Base-by-base conservation (phyloP, 2,113 vertebrate species). In the Sinocyclocheilus anshuiensis region DNA sequence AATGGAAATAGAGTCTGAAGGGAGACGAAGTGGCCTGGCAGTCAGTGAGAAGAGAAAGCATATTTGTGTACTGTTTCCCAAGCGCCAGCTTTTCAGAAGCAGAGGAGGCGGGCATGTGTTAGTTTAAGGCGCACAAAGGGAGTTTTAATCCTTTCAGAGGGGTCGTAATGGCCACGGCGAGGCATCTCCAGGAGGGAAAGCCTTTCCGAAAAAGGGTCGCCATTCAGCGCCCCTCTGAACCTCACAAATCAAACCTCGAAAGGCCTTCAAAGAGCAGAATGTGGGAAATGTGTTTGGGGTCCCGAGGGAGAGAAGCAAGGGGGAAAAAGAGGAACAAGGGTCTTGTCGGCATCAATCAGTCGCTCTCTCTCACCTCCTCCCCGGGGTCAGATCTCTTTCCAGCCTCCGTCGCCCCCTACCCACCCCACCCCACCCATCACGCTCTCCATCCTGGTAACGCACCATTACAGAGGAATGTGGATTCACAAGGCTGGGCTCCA, bases 41-140 rank as follows among this genome's bases (percentile, higher is more conserved):
- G 95, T 94, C 91, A 92, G 95, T 92, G 92, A 69, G 83, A 83
- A 94, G 90, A 91, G 87, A 96, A 96, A 95, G 96, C 95, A 94
- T 96, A 97, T 97, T 96, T 97, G 96, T 97, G 95, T 96, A 96
- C 85, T 94, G 96, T 97, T 97, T 97, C 96, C 96, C 95, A 94
- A 96, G 96, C 95, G 95, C 94, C 95, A 93, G 67, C 92, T 93
- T 95, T 94, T 95, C 92, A 93, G 74, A n/a, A 88, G 87, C 89
- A 84, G 87, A 90, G 81, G 89, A 92, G 94, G 95, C 94, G 95
- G 95, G 93, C 94, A 94, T 92, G 90, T 99, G 97, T 99, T 99
- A 97, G 96, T 98, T 98, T 97, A 96, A 94, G 93, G 91, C 85
- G 91, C 94, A 98, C 97, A 99, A 98, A 98, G 94, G 96, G 93